Evolutionary conservation across 2,888 invertebrate genomes (phyloP).

Genomic region (Camponotus fellah): DNA sequence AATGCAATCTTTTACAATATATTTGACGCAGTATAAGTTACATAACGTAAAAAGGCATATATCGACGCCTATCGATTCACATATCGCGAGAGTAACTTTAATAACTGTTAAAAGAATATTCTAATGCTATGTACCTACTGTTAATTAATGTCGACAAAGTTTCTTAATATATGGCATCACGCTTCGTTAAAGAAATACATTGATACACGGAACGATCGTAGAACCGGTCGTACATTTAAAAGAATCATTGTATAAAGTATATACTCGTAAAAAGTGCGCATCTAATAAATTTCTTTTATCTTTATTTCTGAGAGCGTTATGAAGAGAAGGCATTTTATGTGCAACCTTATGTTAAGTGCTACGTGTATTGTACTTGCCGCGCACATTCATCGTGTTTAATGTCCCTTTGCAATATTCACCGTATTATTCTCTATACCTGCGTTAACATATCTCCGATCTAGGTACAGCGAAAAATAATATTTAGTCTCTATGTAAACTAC

Average conservation of each 20-base stretch:
- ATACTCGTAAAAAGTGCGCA: not conserved
- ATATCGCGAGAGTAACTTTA: slow-evolving; percentile 28
- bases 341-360: slow-evolving; percentile 53
- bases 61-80: slow-evolving; percentile 1
- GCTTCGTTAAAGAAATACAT: slow-evolving; percentile 16
- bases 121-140: slow-evolving; percentile 22
- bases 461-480: slow-evolving; percentile 69
- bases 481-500: slow-evolving; percentile 69
- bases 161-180: slow-evolving; percentile 36
- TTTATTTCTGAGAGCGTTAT: slow-evolving; percentile 22
- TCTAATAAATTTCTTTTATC: not conserved
- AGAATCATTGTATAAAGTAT: not conserved
- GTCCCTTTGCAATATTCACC: slow-evolving; percentile 67
- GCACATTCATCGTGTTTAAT: slow-evolving; percentile 38
- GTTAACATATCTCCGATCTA: slow-evolving; percentile 73
- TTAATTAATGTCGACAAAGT: slow-evolving; percentile 28
- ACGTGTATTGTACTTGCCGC: slow-evolving; percentile 6
- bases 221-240: not conserved
- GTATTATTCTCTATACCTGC: slow-evolving; percentile 68
- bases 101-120: slow-evolving; percentile 9
- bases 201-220: not conserved
- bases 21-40: not conserved
- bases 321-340: slow-evolving; percentile 47
- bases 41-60: not conserved
- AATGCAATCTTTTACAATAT: not conserved